Evolutionary conservation across 2,888 invertebrate species (phyloP), one percentile per base, ranked within the genome.

Genomic region (Parnassius smintheus): DNA sequence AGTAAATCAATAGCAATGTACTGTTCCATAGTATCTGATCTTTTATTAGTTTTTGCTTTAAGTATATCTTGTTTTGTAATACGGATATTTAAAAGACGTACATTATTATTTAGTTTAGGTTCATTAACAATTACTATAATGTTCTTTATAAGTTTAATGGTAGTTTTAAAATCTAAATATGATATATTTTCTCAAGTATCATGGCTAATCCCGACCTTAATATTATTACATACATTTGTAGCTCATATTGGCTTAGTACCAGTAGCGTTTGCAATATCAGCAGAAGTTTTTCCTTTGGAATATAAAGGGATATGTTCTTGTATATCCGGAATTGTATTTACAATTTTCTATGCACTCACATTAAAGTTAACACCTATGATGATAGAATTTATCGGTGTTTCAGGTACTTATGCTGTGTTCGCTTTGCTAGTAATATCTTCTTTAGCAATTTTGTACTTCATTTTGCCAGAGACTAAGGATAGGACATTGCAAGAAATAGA

Each of bases 391-490:
- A 73, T 70, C 2, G 76, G 78, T 4, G 56, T 81, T 0, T 64
- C 72, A 2, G 76, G 78, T 1, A 74, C 75, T 0, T 82, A 75
- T 66, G 66, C 66, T 7, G 72, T 77, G 3, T 82, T 74, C 51
- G 80, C 73, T 2, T 11, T 70, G 0, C 58, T 64, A 52, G 66
- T 81, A 22, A 56, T 66, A 10, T 11, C 75, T 4, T 74, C 77
- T 64, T 66, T 79, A 2, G 4, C 70, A 0, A n/a, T 74, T 41
- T 66, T 82, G 53, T 73, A 72, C 63, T 75, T 68, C 52, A 65
- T 78, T 44, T 45, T 83, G 35, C 78, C 78, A 12, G 83, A 83
- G 67, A 82, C 82, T 1, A 82, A 81, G 62, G 77, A 78, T 56
- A 80, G 69, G 61, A 75, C 77, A 0, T 66, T 82, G 46, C 76